Conservation (phyloP, 2,113 vertebrate genomes). For the Megaleporinus macrocephalus region DNA sequence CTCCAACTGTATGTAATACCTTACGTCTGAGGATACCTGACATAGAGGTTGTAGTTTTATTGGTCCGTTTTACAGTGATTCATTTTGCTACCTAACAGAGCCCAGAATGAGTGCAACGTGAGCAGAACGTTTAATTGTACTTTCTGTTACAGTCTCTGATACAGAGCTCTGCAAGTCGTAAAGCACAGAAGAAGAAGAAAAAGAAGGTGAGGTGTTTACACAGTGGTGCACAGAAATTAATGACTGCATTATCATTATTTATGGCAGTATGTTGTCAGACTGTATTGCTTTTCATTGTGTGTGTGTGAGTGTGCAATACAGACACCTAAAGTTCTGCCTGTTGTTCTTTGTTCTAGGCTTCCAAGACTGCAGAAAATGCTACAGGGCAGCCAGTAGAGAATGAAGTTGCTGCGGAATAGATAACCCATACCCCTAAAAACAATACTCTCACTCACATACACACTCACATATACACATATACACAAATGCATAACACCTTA, state of each 20-base stretch:
- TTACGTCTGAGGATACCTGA: no score
- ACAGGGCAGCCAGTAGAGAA: constrained; percentile 85
- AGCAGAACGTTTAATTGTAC: not conserved
- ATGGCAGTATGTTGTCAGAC: not conserved
- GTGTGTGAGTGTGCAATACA: not conserved
- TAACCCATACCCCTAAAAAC: not conserved
- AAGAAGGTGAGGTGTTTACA: constrained; percentile 86
- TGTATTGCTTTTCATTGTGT: no score
- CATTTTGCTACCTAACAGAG: not conserved
- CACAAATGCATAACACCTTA: constrained; percentile 5
- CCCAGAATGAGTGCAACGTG: not conserved
- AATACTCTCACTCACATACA: not conserved
- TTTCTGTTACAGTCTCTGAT: constrained; percentile 84
- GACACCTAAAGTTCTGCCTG: not conserved
- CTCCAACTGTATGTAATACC: no score
- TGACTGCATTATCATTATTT: no score
- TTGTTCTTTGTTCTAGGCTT: constrained; percentile 79
- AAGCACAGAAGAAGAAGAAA: constrained; percentile 99
- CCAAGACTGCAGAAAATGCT: constrained; percentile 91
- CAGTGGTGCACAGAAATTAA: not conserved
- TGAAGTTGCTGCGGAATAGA: constrained; percentile 68
- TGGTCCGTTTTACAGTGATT: not conserved
- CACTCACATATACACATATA: not conserved
- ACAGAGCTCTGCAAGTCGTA: constrained; percentile 95
- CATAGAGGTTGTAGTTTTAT: no score